These are phyloP conservation scores for Herpetotheres cachinnans DNA, from an alignment of 2,113 vertebrate species.

Conservation along the genomic window DNA sequence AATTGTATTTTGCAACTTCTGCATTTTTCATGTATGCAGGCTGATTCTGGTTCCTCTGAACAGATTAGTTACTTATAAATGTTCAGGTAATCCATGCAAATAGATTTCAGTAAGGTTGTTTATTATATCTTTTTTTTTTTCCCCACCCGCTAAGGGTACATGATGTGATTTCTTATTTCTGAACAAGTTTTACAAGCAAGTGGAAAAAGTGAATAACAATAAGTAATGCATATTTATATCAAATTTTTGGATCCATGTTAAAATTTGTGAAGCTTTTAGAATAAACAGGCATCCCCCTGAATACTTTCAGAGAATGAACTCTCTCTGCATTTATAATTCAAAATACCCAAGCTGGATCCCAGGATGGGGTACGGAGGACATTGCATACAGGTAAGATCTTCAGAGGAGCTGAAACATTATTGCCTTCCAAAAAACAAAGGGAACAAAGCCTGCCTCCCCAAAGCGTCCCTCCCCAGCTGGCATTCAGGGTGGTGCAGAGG, in stretches of 20 bases:
- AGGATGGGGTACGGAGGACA: not conserved
- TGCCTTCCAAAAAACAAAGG: not conserved
- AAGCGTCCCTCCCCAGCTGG: not conserved
- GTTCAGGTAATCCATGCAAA: constrained; percentile 38
- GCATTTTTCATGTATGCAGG: not conserved
- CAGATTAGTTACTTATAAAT: constrained; percentile 28
- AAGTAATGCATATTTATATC: constrained; percentile 3
- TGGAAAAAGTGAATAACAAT: not conserved
- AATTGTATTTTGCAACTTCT: not conserved
- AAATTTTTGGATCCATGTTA: not conserved
- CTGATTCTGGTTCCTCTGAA: not conserved
- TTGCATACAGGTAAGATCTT: not conserved
- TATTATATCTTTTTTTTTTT: not conserved
- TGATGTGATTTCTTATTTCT: constrained; percentile 12
- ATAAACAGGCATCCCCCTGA: not conserved
- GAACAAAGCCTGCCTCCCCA: not conserved
- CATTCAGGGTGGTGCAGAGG: not conserved
- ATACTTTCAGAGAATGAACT: not conserved
- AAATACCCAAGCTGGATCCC: not conserved
- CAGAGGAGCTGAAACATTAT: not conserved
- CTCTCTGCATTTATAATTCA: not conserved
- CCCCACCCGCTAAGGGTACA: not conserved
- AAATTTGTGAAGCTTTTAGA: constrained; percentile 16
- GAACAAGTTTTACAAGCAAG: not conserved
- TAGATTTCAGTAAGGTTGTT: not conserved